These are phyloP conservation scores for Esperia sulphurella DNA, from an alignment of 2,888 invertebrate species.

Conservation along the genomic window DNA sequence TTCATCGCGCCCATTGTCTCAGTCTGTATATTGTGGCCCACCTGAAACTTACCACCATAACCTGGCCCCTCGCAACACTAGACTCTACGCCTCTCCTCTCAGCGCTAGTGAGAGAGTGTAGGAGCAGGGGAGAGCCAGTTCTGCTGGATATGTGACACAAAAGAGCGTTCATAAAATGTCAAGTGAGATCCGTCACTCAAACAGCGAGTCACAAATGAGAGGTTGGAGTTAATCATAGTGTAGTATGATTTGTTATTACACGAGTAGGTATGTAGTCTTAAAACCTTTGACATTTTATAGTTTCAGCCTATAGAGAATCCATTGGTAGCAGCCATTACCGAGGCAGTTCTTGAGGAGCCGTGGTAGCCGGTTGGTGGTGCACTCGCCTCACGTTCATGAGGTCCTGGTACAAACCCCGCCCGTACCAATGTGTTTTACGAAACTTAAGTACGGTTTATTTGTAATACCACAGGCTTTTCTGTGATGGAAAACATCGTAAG, in stretches of 20 bases:
- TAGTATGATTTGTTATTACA: neutral
- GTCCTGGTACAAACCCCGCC: too few relatives aligned
- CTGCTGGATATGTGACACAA: constrained; percentile 37
- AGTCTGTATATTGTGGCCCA: constrained; percentile 49
- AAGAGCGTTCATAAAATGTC: constrained; percentile 60
- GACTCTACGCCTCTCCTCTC: neutral
- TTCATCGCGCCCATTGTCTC: constrained; percentile 69
- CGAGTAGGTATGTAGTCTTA: neutral
- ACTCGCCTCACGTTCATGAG: too few relatives aligned
- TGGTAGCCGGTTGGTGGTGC: too few relatives aligned
- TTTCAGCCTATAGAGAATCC: too few relatives aligned
- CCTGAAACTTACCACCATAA: constrained; percentile 37
- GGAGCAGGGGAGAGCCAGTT: constrained; percentile 22
- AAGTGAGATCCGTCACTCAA: constrained; percentile 47
- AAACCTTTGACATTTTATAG: too few relatives aligned
- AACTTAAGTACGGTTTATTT: too few relatives aligned
- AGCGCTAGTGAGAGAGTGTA: neutral
- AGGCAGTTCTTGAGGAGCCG: too few relatives aligned
- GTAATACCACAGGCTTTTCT: too few relatives aligned
- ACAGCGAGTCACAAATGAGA: constrained; percentile 35
- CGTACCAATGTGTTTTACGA: too few relatives aligned
- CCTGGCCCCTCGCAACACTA: constrained; percentile 24
- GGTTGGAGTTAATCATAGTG: constrained; percentile 18
- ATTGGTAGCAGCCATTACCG: too few relatives aligned
- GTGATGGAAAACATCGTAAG: too few relatives aligned